Conservation (phyloP, 2,888 invertebrate species). For the Trichopria drosophilae region DNA sequence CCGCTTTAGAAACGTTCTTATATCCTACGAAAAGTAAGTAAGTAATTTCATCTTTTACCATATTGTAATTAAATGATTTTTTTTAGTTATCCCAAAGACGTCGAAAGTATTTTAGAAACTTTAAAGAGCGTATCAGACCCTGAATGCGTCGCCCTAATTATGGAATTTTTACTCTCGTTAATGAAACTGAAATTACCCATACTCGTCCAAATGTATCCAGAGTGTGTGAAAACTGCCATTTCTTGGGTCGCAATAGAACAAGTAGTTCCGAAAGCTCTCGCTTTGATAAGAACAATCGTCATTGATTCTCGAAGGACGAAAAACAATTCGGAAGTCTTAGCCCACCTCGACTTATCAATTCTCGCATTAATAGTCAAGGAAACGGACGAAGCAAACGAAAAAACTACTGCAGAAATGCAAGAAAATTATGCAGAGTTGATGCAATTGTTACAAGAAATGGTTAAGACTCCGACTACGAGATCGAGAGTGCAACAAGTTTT, state of each 20-base stretch:
- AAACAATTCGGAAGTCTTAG: conserved; percentile 46
- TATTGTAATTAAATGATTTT: conserved; percentile 1
- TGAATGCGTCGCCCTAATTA: conserved; percentile 60
- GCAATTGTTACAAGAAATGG: conserved; percentile 60
- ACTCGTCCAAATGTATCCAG: conserved; percentile 55
- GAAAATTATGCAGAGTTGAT: conserved; percentile 58
- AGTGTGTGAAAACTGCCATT: conserved; percentile 57
- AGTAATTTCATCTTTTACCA: conserved; percentile 33
- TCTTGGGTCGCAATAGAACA: conserved; percentile 60
- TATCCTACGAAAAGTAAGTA: conserved; percentile 49
- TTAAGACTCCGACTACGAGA: conserved; percentile 49
- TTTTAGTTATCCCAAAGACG: conserved; percentile 53
- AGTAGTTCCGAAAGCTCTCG: conserved; percentile 58
- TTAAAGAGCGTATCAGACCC: conserved; percentile 51
- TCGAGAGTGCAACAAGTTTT: conserved; percentile 56
- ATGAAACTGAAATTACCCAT: conserved; percentile 57
- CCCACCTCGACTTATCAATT: conserved; percentile 56
- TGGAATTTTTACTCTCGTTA: conserved; percentile 61
- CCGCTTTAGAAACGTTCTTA: conserved; percentile 46
- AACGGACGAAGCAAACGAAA: conserved; percentile 18
- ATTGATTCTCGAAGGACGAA: conserved; percentile 49
- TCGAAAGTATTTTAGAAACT: conserved; percentile 55
- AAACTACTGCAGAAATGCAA: conserved; percentile 44
- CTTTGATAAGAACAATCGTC: conserved; percentile 57
- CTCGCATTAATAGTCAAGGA: conserved; percentile 56